phyloP scores from a whole-genome alignment of 2,113 vertebrate species.

The Hystrix cristata region DNA sequence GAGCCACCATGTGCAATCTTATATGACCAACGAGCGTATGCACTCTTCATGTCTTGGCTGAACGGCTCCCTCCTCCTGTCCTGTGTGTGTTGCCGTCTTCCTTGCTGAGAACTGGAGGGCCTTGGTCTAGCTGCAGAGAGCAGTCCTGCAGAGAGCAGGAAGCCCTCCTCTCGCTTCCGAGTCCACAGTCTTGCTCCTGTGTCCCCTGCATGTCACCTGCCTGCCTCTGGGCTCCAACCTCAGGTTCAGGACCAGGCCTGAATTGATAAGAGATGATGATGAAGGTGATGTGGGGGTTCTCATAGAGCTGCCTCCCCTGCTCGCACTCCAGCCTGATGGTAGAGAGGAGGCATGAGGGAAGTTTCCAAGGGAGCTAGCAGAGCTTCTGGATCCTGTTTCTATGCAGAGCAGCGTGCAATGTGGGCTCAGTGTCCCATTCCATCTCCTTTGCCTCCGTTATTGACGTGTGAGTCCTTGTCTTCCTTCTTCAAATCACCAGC shows the following conservation, averaged over 20 bases:
- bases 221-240: not conserved
- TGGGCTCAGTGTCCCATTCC: not conserved
- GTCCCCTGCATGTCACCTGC: not conserved
- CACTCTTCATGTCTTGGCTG: not conserved
- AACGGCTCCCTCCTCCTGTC: too few relatives aligned
- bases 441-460: not conserved
- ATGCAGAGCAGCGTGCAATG: accelerated
- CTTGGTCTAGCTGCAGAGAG: not conserved
- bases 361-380: not conserved
- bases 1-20: not conserved
- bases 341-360: not conserved
- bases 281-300: not conserved
- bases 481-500: not conserved
- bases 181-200: not conserved
- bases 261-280: too few relatives aligned
- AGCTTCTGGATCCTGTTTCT: not conserved
- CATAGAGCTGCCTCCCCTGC: not conserved
- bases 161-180: not conserved
- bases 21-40: not conserved
- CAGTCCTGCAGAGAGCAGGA: not conserved
- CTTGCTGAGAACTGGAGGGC: not conserved
- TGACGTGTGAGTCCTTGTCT: not conserved
- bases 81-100: not conserved
- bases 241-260: not conserved
- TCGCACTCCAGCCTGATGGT: not conserved